These are phyloP conservation scores for Carposina sasakii DNA, from an alignment of 1,140 invertebrate genomes.

Conservation along the genomic window DNA sequence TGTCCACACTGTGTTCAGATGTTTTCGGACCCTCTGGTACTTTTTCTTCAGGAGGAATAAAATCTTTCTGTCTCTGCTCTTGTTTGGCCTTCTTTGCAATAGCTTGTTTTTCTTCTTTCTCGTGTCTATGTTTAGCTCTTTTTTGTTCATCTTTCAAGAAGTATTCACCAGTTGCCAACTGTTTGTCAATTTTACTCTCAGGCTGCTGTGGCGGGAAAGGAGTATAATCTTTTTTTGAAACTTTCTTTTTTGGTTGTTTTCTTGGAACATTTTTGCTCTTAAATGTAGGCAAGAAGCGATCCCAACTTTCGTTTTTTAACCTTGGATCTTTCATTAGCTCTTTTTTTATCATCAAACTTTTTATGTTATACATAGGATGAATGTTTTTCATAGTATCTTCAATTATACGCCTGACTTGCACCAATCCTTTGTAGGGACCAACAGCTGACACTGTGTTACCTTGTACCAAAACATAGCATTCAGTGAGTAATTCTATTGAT, in stretches of 20 bases:
- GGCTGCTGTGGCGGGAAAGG: constrained; percentile 96
- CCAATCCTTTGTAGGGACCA: constrained; percentile 95
- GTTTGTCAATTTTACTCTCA: constrained; percentile 95
- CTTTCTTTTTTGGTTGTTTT: constrained; percentile 90
- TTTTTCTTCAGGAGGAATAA: constrained; percentile 86
- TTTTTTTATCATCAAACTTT: constrained; percentile 97
- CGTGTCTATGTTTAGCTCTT: constrained; percentile 79
- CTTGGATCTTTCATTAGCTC: constrained; percentile 95
- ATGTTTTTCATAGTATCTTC: constrained; percentile 99
- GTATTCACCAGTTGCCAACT: constrained; percentile 96
- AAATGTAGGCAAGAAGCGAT: constrained; percentile 97
- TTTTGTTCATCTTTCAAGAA: constrained; percentile 92
- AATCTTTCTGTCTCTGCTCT: constrained; percentile 85
- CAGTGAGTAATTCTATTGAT: constrained; percentile 97
- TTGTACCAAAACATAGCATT: constrained; percentile 98
- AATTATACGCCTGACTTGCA: constrained; percentile 93
- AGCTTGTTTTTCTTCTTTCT: constrained; percentile 83
- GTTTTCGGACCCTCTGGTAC: constrained; percentile 19
- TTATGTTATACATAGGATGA: constrained; percentile 99
- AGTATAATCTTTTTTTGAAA: constrained; percentile 93
- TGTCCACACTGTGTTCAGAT: constrained; percentile 70
- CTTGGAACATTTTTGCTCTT: constrained; percentile 94
- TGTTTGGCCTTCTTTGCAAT: constrained; percentile 81
- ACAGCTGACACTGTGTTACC: constrained; percentile 98
- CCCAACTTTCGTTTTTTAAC: constrained; percentile 96